Base-by-base conservation (phyloP, 2,113 vertebrate species). In the Heterotis niloticus region DNA sequence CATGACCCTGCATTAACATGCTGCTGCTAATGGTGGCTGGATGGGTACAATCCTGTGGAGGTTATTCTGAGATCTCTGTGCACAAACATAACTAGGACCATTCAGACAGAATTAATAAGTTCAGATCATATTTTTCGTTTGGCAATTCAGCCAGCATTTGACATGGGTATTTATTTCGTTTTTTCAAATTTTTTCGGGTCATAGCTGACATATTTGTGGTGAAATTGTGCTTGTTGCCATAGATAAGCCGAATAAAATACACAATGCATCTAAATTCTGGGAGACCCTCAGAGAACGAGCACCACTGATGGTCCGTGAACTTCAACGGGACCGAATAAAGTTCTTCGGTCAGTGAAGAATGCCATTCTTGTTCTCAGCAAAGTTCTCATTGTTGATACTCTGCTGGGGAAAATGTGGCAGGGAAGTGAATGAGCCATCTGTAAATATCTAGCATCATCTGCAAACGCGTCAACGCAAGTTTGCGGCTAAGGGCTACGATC, bases 201-300 rank as follows among this genome's bases (percentile, higher is more conserved):
- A 62, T 12, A 29, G 28, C 5, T 69, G 26, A 77, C 62, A 26
- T 28, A 16, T 67, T 17, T 66, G 28, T 54, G 65, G 26, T 13
- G 17, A 69, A 71, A 78, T 44, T 17, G 51, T 56, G 20, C 52
- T 54, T 70, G 20, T 26, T 24, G 66, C 56, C 44, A 64, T 79
- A 18, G 67, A 70, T 78, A 64, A 17, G 64, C 51, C 12, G 68
- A 78, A 79, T 71, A 64, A 79, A 79, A 79, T 59, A 67, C 28
- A 24, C 24, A n/a, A 76, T n/a, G 65, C 10, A 57, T 78, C 23
- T 56, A 0, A 60, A 64, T 75, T 20, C 24, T 52, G 69, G 73
- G 34, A 64, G 75, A 62, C 24, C 24, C 34, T 75, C 66, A 70
- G 78, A 77, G 72, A 60, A 57, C 60, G 51, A 62, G 59, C 64